phyloP scores from a whole-genome alignment of 2,113 vertebrate genomes.

The Myotis davidii region DNA sequence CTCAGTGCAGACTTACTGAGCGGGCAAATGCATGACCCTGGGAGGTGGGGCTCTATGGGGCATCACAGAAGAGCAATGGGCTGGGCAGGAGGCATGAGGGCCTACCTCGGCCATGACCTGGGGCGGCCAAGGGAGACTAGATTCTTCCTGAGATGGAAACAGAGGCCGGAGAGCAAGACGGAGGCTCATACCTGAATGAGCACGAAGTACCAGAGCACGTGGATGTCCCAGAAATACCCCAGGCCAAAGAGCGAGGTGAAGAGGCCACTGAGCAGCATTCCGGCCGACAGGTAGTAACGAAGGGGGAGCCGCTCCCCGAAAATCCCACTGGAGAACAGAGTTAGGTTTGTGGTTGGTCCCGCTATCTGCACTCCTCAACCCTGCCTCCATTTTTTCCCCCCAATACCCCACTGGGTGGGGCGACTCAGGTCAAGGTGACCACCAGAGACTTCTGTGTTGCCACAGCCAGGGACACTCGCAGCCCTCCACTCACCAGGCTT shows the following conservation, averaged over 20 bases:
- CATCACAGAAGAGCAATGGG: background rate
- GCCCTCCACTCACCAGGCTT: background rate
- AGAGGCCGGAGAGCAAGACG: accelerated
- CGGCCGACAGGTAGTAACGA: constrained; percentile 93
- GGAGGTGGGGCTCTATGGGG: background rate
- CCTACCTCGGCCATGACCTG: background rate
- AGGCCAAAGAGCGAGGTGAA: constrained; percentile 94
- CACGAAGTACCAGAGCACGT: constrained; percentile 93
- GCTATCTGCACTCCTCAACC: background rate
- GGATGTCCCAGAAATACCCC: constrained; percentile 95
- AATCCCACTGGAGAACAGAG: constrained; percentile 88
- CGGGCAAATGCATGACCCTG: accelerated
- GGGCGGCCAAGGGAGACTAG: background rate
- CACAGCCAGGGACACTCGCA: background rate
- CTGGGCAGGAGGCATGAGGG: background rate
- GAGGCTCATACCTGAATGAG: constrained; percentile 90
- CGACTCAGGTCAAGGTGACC: background rate
- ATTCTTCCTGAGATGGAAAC: background rate
- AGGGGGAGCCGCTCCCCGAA: constrained; percentile 97
- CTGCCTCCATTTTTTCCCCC: background rate
- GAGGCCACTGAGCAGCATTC: constrained; percentile 94
- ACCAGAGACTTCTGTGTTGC: background rate
- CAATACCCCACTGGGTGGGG: accelerated
- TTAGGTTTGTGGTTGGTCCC: background rate
- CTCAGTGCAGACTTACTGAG: background rate